phyloP scores from a whole-genome alignment of 2,888 invertebrate species.

The Diaphora mendica region DNA sequence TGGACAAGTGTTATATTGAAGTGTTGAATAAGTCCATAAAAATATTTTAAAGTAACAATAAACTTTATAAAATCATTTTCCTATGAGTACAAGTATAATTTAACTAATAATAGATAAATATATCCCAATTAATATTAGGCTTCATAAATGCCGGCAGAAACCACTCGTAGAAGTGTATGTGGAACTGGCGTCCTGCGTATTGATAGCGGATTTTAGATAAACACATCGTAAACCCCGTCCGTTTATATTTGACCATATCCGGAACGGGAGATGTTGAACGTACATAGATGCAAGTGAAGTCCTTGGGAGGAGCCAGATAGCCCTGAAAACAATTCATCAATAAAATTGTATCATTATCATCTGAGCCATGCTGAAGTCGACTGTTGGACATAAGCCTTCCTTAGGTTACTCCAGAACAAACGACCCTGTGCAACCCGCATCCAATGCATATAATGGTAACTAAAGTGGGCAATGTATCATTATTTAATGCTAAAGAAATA shows the following conservation, averaged over 20 bases:
- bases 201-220: conserved; percentile 36
- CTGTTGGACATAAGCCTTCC: too few species aligned
- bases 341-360: background rate
- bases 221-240: conserved; percentile 50
- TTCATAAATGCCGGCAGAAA: conserved; percentile 51
- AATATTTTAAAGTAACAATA: too few species aligned
- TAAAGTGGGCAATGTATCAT: too few species aligned
- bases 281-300: conserved; percentile 28
- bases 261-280: conserved; percentile 39
- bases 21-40: too few species aligned
- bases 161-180: conserved; percentile 52
- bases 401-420: too few species aligned
- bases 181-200: conserved; percentile 4
- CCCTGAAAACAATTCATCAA: conserved; percentile 16
- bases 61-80: background rate
- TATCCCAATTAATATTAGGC: conserved; percentile 46
- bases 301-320: conserved; percentile 4
- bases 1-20: too few species aligned
- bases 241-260: conserved; percentile 24
- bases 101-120: conserved; percentile 44
- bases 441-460: too few species aligned
- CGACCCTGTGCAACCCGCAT: too few species aligned
- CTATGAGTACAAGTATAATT: background rate
- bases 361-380: too few species aligned
- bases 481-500: too few species aligned